Evolutionary conservation across 2,797 vertebrate genomes (phyloP), one percentile per base, ranked within the genome.

Genomic region (Neosilurus hyrtlii): DNA sequence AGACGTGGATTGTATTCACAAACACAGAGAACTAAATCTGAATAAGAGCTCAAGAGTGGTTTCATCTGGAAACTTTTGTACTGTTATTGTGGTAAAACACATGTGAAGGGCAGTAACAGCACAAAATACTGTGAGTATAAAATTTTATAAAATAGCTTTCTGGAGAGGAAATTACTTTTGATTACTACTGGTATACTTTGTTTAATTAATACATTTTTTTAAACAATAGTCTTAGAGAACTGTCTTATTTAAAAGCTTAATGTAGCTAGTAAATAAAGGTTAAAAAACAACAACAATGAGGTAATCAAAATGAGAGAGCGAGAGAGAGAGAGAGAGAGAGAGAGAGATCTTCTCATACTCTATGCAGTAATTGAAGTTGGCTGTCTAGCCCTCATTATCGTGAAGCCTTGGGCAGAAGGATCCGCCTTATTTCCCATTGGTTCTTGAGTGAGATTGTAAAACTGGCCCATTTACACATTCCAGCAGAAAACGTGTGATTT

Each of bases 381-480:
- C 37, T 30, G 80, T 79, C 90, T 94, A 93, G 84, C 88, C 93
- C 84, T 84, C 81, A 92, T 94, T 93, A 92, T 20, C 77, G 71
- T 16, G 26, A 51, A 57, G 22, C 9, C 62, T 57, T 71, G 80
- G 82, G 56, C 15, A 37, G 65, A 79, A 5, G 18, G 87, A 90
- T 63, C 91, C 57, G 75, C 91, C 92, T 86, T 86, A 7, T 81
- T 1, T 92, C 89, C 82, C 80, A 93, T 94, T 94, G 94, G 92
- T 82, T 70, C 67, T 93, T 93, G 93, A 92, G 81, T 63, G 62
- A 67, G 54, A 76, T 71, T 43, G 62, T 79, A 11, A 82, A 67
- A 83, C 37, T 89, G 85, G 68, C 82, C 82, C 56, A 74, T 79
- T 76, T n/a, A 26, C 51, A 76, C 14, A 84, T 65, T 78, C 26